Conservation (phyloP, 1,140 invertebrate genomes). For the Ceratosolen solmsi region DNA sequence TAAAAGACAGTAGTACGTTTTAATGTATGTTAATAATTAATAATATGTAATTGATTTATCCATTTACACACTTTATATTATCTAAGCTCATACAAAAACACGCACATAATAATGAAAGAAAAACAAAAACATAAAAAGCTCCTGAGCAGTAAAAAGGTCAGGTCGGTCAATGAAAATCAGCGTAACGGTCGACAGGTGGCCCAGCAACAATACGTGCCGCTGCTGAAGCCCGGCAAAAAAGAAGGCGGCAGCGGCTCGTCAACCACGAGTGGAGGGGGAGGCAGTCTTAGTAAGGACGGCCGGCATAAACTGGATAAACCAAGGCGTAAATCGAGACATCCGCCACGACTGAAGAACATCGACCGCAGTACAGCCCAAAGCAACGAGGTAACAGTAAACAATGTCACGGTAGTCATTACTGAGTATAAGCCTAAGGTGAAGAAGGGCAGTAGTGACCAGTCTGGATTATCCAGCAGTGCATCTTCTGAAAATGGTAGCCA, state of each 20-base stretch:
- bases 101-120: too few relatives aligned
- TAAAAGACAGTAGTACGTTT: too few relatives aligned
- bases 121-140: conserved; percentile 38
- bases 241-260: conserved; percentile 75
- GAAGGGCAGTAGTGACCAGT: conserved; percentile 73
- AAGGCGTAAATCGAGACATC: conserved; percentile 74
- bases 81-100: too few relatives aligned
- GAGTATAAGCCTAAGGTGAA: conserved; percentile 92
- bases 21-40: too few relatives aligned
- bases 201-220: conserved; percentile 81
- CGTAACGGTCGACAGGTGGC: conserved; percentile 62
- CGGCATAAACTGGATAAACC: conserved; percentile 71
- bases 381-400: conserved; percentile 95
- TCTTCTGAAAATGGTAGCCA: conserved; percentile 78
- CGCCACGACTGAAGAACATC: conserved; percentile 90
- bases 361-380: conserved; percentile 91
- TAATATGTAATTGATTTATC: too few relatives aligned
- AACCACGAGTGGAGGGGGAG: conserved; percentile 71
- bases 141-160: conserved; percentile 41
- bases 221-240: conserved; percentile 78
- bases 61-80: too few relatives aligned
- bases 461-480: conserved; percentile 75
- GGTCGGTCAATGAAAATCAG: conserved; percentile 49
- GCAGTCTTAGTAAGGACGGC: conserved; percentile 71
- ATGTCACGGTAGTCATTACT: conserved; percentile 96